phyloP scores from a whole-genome alignment of 1,140 invertebrate species.

The Helicoverpa zea region DNA sequence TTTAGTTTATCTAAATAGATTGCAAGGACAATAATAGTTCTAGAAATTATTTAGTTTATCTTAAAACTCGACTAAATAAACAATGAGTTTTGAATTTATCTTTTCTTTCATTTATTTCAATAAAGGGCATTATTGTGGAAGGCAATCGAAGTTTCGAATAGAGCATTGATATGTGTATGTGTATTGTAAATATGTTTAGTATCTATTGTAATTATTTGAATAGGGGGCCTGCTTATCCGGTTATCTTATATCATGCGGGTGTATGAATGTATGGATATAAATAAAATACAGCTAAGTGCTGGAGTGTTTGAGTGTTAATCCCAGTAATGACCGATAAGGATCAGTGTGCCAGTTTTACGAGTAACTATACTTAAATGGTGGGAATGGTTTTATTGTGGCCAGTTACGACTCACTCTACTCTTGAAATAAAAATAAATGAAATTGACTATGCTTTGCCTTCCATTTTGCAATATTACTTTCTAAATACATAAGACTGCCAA shows the following conservation, averaged over 20 bases:
- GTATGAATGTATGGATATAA: not conserved
- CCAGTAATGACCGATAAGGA: constrained; percentile 49
- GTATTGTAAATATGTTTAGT: no score
- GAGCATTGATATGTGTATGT: no score
- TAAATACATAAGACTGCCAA: constrained; percentile 10
- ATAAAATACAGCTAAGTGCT: constrained; percentile 15
- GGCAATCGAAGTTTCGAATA: no score
- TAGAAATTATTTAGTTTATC: no score
- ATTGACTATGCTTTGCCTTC: not conserved
- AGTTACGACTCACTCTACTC: constrained; percentile 6
- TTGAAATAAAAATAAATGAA: constrained; percentile 29
- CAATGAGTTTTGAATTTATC: no score
- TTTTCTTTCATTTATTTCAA: no score
- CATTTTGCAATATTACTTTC: constrained; percentile 29
- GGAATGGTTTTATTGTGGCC: constrained; percentile 35
- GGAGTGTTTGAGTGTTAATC: constrained; percentile 13
- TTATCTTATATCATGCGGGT: constrained; percentile 2
- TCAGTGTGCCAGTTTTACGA: constrained; percentile 36
- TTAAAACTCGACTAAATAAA: no score
- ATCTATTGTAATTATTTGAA: constrained; percentile 12
- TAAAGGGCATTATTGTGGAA: no score
- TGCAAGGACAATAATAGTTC: not conserved
- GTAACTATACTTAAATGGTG: constrained; percentile 20
- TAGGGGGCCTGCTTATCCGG: not conserved
- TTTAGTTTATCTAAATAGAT: not conserved